phyloP scores from a whole-genome alignment of 2,797 vertebrate genomes.

The Helarctos malayanus region DNA sequence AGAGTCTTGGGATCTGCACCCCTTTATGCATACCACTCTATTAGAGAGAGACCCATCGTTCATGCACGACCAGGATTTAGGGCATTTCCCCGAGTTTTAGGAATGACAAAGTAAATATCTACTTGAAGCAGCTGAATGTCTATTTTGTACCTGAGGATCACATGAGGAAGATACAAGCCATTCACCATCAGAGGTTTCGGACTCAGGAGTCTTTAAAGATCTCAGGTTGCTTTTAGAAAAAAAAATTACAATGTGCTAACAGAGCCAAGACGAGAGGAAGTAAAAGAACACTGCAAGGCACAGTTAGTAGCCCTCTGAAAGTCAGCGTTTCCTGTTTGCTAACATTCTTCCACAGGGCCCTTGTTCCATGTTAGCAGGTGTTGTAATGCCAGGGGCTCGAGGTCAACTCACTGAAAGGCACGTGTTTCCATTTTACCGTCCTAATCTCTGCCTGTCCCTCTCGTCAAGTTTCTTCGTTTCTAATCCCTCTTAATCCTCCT shows the following conservation, averaged over 20 bases:
- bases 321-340: slow-evolving; percentile 62
- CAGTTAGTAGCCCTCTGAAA: neutral
- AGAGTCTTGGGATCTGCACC: neutral
- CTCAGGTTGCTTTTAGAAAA: neutral
- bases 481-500: neutral
- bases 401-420: neutral
- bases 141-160: neutral
- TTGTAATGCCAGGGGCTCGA: neutral
- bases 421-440: neutral
- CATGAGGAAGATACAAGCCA: neutral
- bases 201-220: neutral
- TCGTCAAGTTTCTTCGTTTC: neutral
- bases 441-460: neutral
- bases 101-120: neutral
- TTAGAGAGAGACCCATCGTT: neutral
- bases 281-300: slow-evolving; percentile 12
- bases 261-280: slow-evolving; percentile 24
- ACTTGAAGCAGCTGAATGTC: neutral
- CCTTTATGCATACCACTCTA: neutral
- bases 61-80: neutral
- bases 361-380: neutral
- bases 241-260: neutral
- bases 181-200: neutral
- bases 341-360: neutral
- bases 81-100: neutral